Evolutionary conservation across 1,140 invertebrate genomes (phyloP).

Genomic region (Halictus rubicundus): DNA sequence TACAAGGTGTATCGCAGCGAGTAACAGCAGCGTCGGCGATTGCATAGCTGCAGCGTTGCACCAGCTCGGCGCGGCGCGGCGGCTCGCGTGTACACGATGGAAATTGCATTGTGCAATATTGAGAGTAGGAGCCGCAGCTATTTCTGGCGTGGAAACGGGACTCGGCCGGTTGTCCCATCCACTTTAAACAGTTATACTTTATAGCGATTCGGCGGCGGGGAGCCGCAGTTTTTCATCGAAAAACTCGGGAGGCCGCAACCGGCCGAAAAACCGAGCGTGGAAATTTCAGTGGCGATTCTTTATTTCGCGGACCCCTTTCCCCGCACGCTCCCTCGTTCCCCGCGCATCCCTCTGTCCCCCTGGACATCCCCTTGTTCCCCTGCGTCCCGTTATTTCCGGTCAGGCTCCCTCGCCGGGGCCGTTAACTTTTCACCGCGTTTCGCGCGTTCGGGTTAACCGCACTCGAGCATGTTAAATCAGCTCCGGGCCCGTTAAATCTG

Average conservation of each 20-base stretch:
- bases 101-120: conserved; percentile 78
- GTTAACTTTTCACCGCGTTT: conserved; percentile 34
- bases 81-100: conserved; percentile 63
- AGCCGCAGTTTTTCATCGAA: conserved; percentile 33
- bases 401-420: background rate
- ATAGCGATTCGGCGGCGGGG: background rate
- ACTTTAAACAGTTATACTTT: conserved; percentile 60
- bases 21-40: background rate
- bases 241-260: conserved; percentile 22
- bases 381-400: too few relatives aligned
- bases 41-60: conserved; percentile 2
- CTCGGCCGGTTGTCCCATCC: conserved; percentile 42
- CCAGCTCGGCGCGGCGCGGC: background rate
- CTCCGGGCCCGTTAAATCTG: too few relatives aligned
- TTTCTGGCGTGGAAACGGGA: conserved; percentile 46
- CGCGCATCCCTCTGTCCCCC: too few relatives aligned
- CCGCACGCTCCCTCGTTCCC: background rate
- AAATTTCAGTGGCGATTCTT: conserved; percentile 33
- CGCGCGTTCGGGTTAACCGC: conserved; percentile 7
- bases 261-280: conserved; percentile 29
- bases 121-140: conserved; percentile 64
- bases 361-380: too few relatives aligned
- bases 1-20: background rate
- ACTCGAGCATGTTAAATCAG: background rate
- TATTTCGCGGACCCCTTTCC: conserved; percentile 19